Base-by-base conservation (phyloP, 2,113 vertebrate genomes). In the Centrocercus urophasianus region DNA sequence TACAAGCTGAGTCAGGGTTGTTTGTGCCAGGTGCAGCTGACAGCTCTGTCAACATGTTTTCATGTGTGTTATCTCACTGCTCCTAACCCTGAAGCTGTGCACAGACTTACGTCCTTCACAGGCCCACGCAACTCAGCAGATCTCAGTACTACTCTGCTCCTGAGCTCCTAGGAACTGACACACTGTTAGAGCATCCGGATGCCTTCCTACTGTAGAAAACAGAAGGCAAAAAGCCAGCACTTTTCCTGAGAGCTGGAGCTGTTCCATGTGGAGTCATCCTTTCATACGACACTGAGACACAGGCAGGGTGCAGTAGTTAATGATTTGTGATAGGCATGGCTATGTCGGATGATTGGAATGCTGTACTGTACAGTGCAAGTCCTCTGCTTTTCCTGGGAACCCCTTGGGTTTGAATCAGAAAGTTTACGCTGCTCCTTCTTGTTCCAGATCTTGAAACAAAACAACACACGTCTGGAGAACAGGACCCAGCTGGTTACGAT, bases 401-500 rank as follows among this genome's bases (percentile, higher is more conserved):
- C 21, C 25, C 15, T 57, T 36, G 7, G 56, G 10, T 79, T 87
- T 50, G 40, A 82, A 36, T 45, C 65, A 21, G 16, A 78, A 32
- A 20, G 16, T 45, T 95, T 63, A 5, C 42, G 2, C 48, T 47
- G 3, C 38, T 60, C 7, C 91, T 52, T 93, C 30, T 84, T 66
- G 72, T 73, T 82, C 54, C 79, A 99, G 99, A 99, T 99, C 95
- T 97, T 99, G 93, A 99, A 99, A 93, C 99, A 99, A 92, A 99
- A 99, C 97, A 99, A 99, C 96, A 99, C 99, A 2, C 98, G 99
- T 34, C 97, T 99, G 69, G 99, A 99, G 97, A 99, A 99, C 97
- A 98, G 99, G 88, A 99, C 99, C 27, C 99, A 99, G 96, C 98
- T 99, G 57, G 99, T 99, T 92, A 99, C 99, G 0, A 99, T 99